These are phyloP conservation scores for Oligia fasciuncula DNA, from an alignment of 2,888 invertebrate genomes.

Conservation along the genomic window DNA sequence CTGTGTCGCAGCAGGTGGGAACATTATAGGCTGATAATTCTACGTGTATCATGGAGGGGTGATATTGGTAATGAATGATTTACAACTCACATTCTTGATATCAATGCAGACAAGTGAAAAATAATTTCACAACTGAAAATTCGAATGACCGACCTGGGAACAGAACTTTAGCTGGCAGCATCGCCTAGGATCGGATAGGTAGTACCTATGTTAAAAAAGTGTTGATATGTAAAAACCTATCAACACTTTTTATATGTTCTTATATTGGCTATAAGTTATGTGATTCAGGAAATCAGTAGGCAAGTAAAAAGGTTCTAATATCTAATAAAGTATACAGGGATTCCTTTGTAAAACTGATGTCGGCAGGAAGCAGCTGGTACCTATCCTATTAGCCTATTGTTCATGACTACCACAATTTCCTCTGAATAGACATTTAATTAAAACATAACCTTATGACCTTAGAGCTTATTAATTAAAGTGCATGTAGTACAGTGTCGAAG, in stretches of 20 bases:
- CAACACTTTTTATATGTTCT: neutral
- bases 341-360: neutral
- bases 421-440: slow-evolving; percentile 53
- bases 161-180: neutral
- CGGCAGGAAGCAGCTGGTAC: neutral
- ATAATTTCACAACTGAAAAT: neutral
- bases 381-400: slow-evolving; percentile 12
- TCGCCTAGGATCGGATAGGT: neutral
- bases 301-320: slow-evolving; percentile 2
- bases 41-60: neutral
- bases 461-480: slow-evolving; percentile 77
- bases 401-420: slow-evolving; percentile 23
- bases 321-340: neutral
- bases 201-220: too few species aligned
- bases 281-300: neutral
- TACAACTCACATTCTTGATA: neutral
- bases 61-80: neutral
- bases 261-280: neutral
- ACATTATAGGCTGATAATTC: too few species aligned
- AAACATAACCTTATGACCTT: slow-evolving; percentile 66
- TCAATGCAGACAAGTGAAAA: neutral
- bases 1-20: too few species aligned
- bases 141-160: neutral
- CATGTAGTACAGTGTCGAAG: slow-evolving; percentile 64
- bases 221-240: too few species aligned